Evolutionary conservation across 2,888 invertebrate genomes (phyloP).

Genomic region (Mesorhabditis belari): DNA sequence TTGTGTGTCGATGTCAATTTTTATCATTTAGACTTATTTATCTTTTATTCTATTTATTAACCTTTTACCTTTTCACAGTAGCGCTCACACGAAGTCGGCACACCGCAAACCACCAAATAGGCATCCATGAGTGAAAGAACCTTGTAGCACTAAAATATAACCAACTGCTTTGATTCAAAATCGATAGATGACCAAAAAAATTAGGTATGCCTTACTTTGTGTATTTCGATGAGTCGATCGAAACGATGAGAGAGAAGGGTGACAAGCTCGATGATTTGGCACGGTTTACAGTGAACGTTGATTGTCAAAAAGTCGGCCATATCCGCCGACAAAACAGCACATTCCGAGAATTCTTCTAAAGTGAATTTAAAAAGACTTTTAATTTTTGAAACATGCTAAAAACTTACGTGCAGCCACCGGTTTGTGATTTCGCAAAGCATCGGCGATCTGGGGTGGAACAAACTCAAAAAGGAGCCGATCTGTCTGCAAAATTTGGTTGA

Average conservation of each 20-base stretch:
- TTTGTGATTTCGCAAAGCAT: slow-evolving; percentile 28
- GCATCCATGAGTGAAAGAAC: slow-evolving; percentile 52
- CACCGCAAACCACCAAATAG: slow-evolving; percentile 53
- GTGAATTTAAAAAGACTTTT: not conserved
- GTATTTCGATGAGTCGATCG: slow-evolving; percentile 34
- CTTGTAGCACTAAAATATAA: slow-evolving; percentile 33
- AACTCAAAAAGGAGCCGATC: slow-evolving; percentile 39
- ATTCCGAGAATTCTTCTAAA: slow-evolving; percentile 46
- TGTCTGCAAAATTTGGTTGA: slow-evolving; percentile 9
- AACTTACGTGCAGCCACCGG: slow-evolving; percentile 37
- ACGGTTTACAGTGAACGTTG: slow-evolving; percentile 42
- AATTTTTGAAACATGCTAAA: not conserved
- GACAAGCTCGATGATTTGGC: slow-evolving; percentile 52
- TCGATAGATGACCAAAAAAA: not conserved
- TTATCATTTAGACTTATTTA: no score
- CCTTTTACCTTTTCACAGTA: slow-evolving; percentile 47
- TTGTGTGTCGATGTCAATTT: no score
- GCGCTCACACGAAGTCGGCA: slow-evolving; percentile 46
- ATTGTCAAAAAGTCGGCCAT: slow-evolving; percentile 54
- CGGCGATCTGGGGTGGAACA: slow-evolving; percentile 40
- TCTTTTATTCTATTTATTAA: no score
- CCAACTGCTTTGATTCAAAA: not conserved
- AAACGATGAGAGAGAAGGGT: slow-evolving; percentile 53
- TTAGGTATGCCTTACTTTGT: slow-evolving; percentile 11
- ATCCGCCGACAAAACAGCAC: slow-evolving; percentile 54